phyloP scores from a whole-genome alignment of 37 sponge, comb jelly and placozoan genomes.

The Geodia barretti region DNA sequence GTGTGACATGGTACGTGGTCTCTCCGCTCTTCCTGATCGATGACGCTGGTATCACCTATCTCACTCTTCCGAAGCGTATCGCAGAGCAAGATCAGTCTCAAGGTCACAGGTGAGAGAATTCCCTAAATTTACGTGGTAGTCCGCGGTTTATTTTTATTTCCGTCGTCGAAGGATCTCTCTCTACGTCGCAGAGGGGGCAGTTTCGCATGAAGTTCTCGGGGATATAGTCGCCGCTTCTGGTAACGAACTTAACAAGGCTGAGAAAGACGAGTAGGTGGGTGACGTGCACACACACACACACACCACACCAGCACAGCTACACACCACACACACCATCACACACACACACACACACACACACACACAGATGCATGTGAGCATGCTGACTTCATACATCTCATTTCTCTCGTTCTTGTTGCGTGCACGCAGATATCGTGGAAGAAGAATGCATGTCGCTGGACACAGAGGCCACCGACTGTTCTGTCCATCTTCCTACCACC shows the following conservation, averaged over 20 bases:
- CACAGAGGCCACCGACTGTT: constrained; percentile 91
- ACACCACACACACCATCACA: no score
- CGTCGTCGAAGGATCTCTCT: constrained; percentile 72
- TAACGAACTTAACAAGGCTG: constrained; percentile 79
- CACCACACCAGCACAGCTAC: no score
- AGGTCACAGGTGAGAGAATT: constrained; percentile 83
- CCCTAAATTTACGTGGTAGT: background rate
- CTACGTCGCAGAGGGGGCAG: constrained; percentile 76
- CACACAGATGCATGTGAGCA: background rate
- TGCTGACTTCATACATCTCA: background rate
- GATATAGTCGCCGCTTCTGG: constrained; percentile 62
- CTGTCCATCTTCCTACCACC: constrained; percentile 93
- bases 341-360: background rate
- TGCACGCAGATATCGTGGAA: constrained; percentile 63
- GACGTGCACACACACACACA: constrained; percentile 7
- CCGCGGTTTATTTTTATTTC: background rate
- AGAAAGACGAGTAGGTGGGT: constrained; percentile 88
- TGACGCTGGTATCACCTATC: constrained; percentile 76
- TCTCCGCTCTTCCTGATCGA: constrained; percentile 62
- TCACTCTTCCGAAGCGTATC: constrained; percentile 84
- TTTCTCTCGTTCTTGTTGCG: background rate
- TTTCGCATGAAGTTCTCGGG: constrained; percentile 80
- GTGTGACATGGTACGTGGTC: constrained; percentile 89
- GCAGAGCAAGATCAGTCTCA: constrained; percentile 74
- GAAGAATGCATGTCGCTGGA: constrained; percentile 95